These are phyloP conservation scores for Agraylea sexmaculata DNA, from an alignment of 1,140 invertebrate species.

Conservation along the genomic window DNA sequence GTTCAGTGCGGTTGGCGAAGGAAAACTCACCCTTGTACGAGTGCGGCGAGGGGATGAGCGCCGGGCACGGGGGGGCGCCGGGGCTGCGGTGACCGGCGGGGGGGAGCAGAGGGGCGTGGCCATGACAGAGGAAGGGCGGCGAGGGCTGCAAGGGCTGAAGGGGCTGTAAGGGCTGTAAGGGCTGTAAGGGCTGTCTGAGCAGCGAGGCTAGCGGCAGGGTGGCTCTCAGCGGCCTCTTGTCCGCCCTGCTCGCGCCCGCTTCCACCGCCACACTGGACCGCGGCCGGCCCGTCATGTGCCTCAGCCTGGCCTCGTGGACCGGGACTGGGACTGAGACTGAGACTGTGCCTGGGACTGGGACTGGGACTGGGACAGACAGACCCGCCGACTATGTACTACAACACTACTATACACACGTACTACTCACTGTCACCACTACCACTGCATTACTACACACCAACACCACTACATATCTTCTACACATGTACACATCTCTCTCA, in stretches of 20 bases:
- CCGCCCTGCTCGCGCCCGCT: conserved; percentile 53
- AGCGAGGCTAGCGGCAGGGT: conserved; percentile 60
- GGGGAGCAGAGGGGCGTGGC: conserved; percentile 54
- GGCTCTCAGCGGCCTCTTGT: conserved; percentile 60
- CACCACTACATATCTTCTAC: no score
- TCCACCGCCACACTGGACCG: no score
- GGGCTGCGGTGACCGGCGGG: conserved; percentile 58
- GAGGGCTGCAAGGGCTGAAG: conserved; percentile 52
- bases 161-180: conserved; percentile 48
- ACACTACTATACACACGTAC: no score
- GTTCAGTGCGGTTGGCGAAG: not conserved
- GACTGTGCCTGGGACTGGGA: no score
- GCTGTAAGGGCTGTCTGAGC: conserved; percentile 46
- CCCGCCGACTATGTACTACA: no score
- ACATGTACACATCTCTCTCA: no score
- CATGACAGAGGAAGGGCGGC: conserved; percentile 49
- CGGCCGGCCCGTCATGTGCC: conserved; percentile 53
- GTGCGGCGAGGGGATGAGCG: conserved; percentile 1
- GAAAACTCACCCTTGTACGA: not conserved
- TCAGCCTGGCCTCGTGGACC: no score
- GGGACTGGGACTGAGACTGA: no score
- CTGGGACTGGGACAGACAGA: no score
- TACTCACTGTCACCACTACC: no score
- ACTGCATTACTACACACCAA: no score
- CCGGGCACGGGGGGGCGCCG: conserved; percentile 34